phyloP scores from a whole-genome alignment of 2,797 vertebrate genomes.

The Coregonus sp. region DNA sequence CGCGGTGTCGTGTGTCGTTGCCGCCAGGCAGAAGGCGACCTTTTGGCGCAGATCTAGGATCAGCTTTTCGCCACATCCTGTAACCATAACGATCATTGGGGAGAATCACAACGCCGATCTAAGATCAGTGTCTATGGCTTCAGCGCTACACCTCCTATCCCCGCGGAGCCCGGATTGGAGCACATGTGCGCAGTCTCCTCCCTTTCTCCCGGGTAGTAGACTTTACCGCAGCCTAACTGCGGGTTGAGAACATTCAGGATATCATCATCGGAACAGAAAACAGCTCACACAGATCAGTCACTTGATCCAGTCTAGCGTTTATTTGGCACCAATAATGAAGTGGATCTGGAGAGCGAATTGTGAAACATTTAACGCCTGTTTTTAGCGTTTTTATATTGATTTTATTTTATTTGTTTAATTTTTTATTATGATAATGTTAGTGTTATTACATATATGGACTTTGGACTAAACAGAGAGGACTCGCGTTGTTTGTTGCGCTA shows the following conservation, averaged over 20 bases:
- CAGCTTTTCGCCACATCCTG: constrained; percentile 35
- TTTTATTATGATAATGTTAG: background rate
- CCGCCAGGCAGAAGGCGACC: constrained; percentile 36
- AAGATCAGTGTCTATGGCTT: background rate
- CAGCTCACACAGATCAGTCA: background rate
- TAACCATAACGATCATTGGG: background rate
- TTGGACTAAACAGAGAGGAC: background rate
- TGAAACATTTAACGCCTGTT: background rate
- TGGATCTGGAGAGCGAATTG: background rate
- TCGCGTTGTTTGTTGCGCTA: background rate
- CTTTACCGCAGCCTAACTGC: constrained; percentile 62
- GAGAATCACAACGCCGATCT: constrained; percentile 19
- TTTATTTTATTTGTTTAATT: background rate
- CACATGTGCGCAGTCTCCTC: constrained; percentile 28
- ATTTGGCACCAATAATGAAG: background rate
- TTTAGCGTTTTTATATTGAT: background rate
- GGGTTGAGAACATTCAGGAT: constrained; percentile 11
- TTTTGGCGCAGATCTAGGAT: constrained; percentile 26
- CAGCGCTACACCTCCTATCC: too few relatives aligned
- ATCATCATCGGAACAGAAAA: too few relatives aligned
- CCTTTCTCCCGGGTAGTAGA: constrained; percentile 45
- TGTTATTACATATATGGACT: background rate
- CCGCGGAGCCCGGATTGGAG: constrained; percentile 32
- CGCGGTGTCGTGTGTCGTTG: constrained; percentile 50
- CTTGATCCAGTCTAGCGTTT: background rate